phyloP scores from a whole-genome alignment of 2,888 invertebrate species.

The Torymus aiolomorphi region DNA sequence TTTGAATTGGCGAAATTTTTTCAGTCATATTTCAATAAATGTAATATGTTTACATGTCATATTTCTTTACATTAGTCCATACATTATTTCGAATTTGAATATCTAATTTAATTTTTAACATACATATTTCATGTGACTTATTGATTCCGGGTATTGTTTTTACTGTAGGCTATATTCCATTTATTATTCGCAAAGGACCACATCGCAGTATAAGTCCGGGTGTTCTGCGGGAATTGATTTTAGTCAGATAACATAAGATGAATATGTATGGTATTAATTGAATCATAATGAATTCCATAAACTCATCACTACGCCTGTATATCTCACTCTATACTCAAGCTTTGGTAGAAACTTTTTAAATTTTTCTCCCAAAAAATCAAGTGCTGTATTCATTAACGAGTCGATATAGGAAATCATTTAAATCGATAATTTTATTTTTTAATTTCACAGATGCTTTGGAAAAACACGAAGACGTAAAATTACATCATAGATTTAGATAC shows the following conservation, averaged over 20 bases:
- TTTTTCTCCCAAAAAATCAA: not conserved
- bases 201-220: constrained; percentile 10
- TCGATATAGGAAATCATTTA: no score
- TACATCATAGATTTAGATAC: no score
- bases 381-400: not conserved
- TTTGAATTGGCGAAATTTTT: no score
- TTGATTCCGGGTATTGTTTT: not conserved
- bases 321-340: not conserved
- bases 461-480: no score
- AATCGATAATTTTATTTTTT: no score
- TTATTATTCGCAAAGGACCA: constrained; percentile 24
- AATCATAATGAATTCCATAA: constrained; percentile 64
- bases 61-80: no score
- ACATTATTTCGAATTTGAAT: no score
- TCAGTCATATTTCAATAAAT: no score
- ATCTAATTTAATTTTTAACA: no score
- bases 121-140: no score
- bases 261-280: constrained; percentile 66
- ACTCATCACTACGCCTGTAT: constrained; percentile 45
- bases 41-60: no score
- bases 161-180: not conserved
- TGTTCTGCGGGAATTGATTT: constrained; percentile 56
- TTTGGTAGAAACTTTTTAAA: not conserved
- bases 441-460: no score
- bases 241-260: constrained; percentile 61